Evolutionary conservation across 2,888 invertebrate species (phyloP), one percentile per base, ranked within the genome.

Genomic region (Gortyna flavago): DNA sequence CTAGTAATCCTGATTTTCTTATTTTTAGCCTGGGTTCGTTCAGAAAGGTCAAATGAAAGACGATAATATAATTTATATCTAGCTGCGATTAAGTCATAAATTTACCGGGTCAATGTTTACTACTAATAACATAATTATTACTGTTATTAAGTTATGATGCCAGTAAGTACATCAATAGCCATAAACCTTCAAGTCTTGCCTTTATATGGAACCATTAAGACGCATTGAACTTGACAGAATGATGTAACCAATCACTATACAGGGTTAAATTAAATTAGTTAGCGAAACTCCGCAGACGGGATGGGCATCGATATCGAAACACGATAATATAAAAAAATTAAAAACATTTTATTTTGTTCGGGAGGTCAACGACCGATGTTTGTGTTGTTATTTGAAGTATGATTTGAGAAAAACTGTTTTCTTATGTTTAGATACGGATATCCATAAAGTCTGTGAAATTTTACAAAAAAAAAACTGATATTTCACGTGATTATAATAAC

Each of bases 71-170:
- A n/a, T 51, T 7, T 51, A 0, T 51, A 51, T 21, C 18, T 13
- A 62, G 16, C n/a, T 13, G 29, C 59, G 16, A 41, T 61, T 66
- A 54, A 54, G 25, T 7, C 11, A 75, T 81, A 44, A 75, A 75
- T 75, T 35, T 54, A 25, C 35, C n/a, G 38, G 75, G 29, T 57
- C 67, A 79, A 62, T 81, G 66, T 75, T 79, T 61, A 81, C 21
- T 32, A 6, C 54, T 81, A 75, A 81, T 61, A 81, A 75, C 44
- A 21, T 75, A 57, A 81, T 81, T n/a, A 79, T 82, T 65, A 76
- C 51, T 69, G 25, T 2, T 29, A 59, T 44, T 35, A 35, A 25
- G 65, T 82, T 64, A 68, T 59, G 48, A 29, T 59, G 41, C 7
- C 25, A 48, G 41, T 29, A 57, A 48, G 41, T 25, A 57, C 71